Conservation (phyloP, 2,888 invertebrate species). For the Chydorus sphaericus region DNA sequence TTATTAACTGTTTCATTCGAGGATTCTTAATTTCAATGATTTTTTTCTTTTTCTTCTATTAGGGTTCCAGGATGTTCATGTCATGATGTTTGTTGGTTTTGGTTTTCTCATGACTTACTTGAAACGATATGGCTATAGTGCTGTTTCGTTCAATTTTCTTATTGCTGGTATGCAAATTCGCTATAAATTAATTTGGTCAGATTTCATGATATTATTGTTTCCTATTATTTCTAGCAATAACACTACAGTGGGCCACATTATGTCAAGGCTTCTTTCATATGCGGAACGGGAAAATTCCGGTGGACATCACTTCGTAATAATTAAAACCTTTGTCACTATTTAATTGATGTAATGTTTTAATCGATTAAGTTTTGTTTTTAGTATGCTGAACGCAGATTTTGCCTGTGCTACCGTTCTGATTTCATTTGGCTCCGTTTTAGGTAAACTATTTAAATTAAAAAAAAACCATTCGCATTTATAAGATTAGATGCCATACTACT, state of each 20-base stretch:
- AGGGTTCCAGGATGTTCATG: slow-evolving; percentile 68
- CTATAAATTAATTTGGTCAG: too few species aligned
- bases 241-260: slow-evolving; percentile 73
- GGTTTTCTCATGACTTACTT: slow-evolving; percentile 93
- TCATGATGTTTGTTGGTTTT: slow-evolving; percentile 94
- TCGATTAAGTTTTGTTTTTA: slow-evolving; percentile 22
- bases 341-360: neutral
- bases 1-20: too few species aligned
- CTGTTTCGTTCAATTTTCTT: slow-evolving; percentile 74
- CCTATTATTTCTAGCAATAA: too few species aligned
- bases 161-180: too few species aligned
- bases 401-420: slow-evolving; percentile 75
- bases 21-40: too few species aligned
- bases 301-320: slow-evolving; percentile 23
- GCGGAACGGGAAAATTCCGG: slow-evolving; percentile 25
- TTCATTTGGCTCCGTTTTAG: slow-evolving; percentile 72
- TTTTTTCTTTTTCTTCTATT: too few species aligned
- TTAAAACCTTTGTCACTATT: slow-evolving; percentile 10
- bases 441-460: too few species aligned
- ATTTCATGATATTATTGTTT: too few species aligned
- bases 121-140: slow-evolving; percentile 74
- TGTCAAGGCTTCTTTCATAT: slow-evolving; percentile 58
- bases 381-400: slow-evolving; percentile 65
- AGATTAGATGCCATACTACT: too few species aligned
- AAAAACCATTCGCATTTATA: too few species aligned